Conservation (phyloP, 2,888 invertebrate species). For the Nomada lathburiana region DNA sequence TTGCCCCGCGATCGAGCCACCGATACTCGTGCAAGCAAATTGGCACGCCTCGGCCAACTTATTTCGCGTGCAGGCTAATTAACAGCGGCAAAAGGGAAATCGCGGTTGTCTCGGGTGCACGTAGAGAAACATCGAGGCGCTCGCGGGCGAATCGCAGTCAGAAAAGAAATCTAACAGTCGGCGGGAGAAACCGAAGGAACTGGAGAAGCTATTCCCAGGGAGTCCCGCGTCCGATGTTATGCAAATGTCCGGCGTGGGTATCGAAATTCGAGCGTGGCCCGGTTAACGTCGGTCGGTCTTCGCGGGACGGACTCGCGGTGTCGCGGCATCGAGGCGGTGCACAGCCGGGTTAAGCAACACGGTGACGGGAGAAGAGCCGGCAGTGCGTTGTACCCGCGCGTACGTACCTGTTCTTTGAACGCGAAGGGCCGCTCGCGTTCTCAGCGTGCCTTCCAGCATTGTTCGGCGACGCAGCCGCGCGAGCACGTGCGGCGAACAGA, state of each 20-base stretch:
- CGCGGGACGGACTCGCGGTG: no score
- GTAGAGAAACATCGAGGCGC: no score
- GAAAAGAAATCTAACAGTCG: no score
- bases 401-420: constrained; percentile 9
- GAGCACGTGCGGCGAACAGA: constrained; percentile 62
- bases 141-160: no score
- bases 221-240: no score
- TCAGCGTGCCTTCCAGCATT: constrained; percentile 18
- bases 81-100: background rate
- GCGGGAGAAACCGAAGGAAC: no score
- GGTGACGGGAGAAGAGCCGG: constrained; percentile 26
- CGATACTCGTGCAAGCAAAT: background rate
- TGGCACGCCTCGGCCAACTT: background rate
- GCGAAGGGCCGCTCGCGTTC: constrained; percentile 1
- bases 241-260: no score
- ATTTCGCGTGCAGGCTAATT: background rate
- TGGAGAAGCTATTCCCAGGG: no score
- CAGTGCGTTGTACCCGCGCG: constrained; percentile 25
- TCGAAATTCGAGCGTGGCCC: no score
- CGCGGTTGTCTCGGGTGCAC: background rate
- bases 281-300: no score
- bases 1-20: background rate
- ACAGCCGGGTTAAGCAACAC: constrained; percentile 17
- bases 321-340: background rate
- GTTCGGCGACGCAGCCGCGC: constrained; percentile 24